Base-by-base conservation (phyloP, 2,888 invertebrate genomes). In the Linnaemya vulpina region DNA sequence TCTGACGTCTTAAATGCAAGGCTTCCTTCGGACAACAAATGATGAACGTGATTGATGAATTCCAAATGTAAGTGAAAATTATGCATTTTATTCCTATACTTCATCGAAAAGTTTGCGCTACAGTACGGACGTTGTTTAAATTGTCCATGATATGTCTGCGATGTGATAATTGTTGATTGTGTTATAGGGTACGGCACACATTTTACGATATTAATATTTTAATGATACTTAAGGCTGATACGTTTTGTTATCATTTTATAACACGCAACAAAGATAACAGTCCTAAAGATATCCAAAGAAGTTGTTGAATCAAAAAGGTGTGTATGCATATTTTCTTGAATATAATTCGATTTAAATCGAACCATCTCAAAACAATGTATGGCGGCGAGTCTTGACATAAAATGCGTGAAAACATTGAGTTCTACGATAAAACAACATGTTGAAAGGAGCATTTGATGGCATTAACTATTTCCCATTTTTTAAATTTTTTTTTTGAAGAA, bases 191-290 rank as follows among this genome's bases (percentile, higher is more conserved):
- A 25, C 25, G 8, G 17, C 13, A 25, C 43, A n/a, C 43, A 13
- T n/a, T 49, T n/a, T 22, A 74, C 40, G n/a, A 58, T 20, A 40
- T 46, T 25, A 49, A 49, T 51, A 68, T 58, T 22, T 70, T 0
- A 15, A 25, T 40, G 13, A 38, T 55, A 79, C 17, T 49, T 65
- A 58, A 25, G 65, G 63, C 11, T 62, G 15, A 62, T 60, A 80
- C 15, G 38, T 25, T 63, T 51, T 70, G 73, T 81, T 85, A 82
- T 85, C 77, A 78, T 17, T 20, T 46, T n/a, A 51, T 35, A 82
- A 78, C 85, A 85, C 78, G 82, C 85, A 82, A 85, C 35, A 65
- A 58, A 85, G 85, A 82, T 82, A 76, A 58, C 22, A 43, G 38
- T 22, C 35, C 70, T 11, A 4, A 65, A 73, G 73, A 73, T 65